Percentiles rank a stretch among this genome's conserved stretches.
Evolutionary conservation across 1,140 invertebrate genomes (phyloP).

Genomic region (Leptinotarsa defecta): DNA sequence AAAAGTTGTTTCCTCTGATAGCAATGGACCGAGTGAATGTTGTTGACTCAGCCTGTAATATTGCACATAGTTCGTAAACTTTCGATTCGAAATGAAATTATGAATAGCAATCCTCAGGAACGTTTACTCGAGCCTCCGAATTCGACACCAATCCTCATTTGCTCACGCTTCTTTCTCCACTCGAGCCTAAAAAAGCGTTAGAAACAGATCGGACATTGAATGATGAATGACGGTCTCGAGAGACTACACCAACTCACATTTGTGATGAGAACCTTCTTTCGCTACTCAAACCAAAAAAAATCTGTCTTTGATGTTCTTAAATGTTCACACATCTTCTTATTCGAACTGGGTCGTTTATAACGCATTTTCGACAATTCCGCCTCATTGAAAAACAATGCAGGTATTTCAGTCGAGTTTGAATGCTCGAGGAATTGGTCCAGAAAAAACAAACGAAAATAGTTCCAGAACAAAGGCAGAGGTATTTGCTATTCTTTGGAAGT

Average conservation of each 20-base stretch:
- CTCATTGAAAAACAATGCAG: conserved; percentile 48
- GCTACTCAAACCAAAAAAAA: conserved; percentile 36
- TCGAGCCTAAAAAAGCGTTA: conserved; percentile 33
- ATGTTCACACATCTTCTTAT: conserved; percentile 44
- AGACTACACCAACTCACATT: conserved; percentile 16
- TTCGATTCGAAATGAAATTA: too few relatives aligned
- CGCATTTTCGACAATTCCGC: conserved; percentile 30
- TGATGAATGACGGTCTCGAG: conserved; percentile 30
- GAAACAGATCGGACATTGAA: conserved; percentile 33
- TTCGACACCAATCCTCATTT: not conserved
- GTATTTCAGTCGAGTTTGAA: conserved; percentile 37
- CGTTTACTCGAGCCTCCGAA: too few relatives aligned
- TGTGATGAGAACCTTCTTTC: conserved; percentile 36
- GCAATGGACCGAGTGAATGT: too few relatives aligned
- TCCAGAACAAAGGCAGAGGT: conserved; percentile 30
- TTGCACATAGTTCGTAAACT: too few relatives aligned
- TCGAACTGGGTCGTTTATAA: conserved; percentile 40
- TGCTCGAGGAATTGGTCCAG: conserved; percentile 10
- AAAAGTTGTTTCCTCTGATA: too few relatives aligned
- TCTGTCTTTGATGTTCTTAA: conserved; percentile 45
- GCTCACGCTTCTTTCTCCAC: not conserved
- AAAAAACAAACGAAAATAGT: conserved; percentile 34
- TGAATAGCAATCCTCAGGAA: too few relatives aligned
- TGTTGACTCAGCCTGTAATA: too few relatives aligned
- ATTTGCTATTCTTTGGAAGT: conserved; percentile 29